phyloP scores from a whole-genome alignment of 2,888 invertebrate species.

The Erannis defoliaria region DNA sequence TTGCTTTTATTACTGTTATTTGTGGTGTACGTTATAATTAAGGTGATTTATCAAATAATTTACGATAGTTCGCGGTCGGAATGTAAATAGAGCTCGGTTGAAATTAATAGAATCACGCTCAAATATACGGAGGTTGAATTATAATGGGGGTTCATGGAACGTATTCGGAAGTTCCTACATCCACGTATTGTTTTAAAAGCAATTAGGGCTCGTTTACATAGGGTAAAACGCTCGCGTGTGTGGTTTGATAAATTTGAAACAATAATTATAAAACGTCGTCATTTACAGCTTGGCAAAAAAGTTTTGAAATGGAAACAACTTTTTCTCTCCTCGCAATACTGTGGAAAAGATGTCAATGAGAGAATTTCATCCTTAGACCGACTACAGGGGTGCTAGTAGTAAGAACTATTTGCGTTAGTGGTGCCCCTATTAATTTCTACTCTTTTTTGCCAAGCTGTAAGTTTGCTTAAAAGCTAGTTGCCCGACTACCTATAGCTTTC shows the following conservation, averaged over 20 bases:
- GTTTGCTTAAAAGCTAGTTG: too few relatives aligned
- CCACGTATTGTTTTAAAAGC: slow-evolving; percentile 13
- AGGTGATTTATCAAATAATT: slow-evolving; percentile 48
- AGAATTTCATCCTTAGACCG: too few relatives aligned
- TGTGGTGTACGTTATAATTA: slow-evolving; percentile 42
- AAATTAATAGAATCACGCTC: slow-evolving; percentile 57
- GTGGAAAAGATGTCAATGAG: too few relatives aligned
- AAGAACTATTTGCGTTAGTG: too few relatives aligned
- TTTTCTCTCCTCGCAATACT: too few relatives aligned
- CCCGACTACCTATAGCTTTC: too few relatives aligned
- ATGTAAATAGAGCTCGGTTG: slow-evolving; percentile 42
- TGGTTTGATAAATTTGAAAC: neutral
- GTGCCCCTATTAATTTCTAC: too few relatives aligned
- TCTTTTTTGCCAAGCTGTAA: too few relatives aligned
- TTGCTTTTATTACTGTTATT: slow-evolving; percentile 45
- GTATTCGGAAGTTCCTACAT: slow-evolving; percentile 27
- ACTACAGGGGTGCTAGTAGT: too few relatives aligned
- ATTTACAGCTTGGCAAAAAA: too few relatives aligned
- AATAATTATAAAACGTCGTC: too few relatives aligned
- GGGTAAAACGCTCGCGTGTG: neutral
- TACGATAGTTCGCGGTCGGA: slow-evolving; percentile 39
- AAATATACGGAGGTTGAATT: slow-evolving; percentile 50
- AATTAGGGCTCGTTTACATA: slow-evolving; percentile 17
- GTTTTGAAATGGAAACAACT: too few relatives aligned
- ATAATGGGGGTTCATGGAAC: slow-evolving; percentile 47